Evolutionary conservation across 2,888 invertebrate genomes (phyloP).

Genomic region (Ornithoptera alexandrae): DNA sequence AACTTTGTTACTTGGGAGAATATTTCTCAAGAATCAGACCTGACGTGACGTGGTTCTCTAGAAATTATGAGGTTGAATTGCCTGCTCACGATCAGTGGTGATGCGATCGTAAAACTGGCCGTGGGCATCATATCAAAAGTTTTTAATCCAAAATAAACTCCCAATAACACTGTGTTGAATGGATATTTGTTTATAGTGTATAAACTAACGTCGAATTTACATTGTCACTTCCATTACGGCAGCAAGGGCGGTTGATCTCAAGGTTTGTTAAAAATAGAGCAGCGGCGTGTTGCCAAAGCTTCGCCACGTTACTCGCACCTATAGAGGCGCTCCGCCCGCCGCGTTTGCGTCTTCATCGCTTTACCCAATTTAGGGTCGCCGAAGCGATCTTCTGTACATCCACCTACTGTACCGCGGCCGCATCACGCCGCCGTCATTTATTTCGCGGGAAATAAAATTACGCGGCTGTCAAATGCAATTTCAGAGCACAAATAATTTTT

Average conservation of each 20-base stretch:
- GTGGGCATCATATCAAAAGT: too few relatives aligned
- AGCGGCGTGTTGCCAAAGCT: constrained; percentile 74
- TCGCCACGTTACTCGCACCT: constrained; percentile 57
- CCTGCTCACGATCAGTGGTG: too few relatives aligned
- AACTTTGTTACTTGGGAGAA: too few relatives aligned
- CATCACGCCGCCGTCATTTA: constrained; percentile 31
- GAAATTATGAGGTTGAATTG: too few relatives aligned
- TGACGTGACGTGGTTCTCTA: too few relatives aligned
- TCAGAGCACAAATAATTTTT: not conserved
- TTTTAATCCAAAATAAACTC: not conserved
- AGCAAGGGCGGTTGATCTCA: constrained; percentile 76
- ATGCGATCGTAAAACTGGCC: too few relatives aligned
- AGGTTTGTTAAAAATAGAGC: constrained; percentile 77
- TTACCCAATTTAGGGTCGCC: constrained; percentile 57
- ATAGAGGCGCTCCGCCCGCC: constrained; percentile 48
- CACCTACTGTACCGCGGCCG: constrained; percentile 21
- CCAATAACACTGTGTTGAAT: constrained; percentile 49
- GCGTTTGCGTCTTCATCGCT: constrained; percentile 46
- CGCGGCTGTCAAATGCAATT: not conserved
- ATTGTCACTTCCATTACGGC: constrained; percentile 54
- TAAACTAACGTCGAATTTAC: constrained; percentile 37
- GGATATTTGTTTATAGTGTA: constrained; percentile 44
- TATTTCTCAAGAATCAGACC: too few relatives aligned
- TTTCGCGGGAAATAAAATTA: constrained; percentile 16
- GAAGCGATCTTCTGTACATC: constrained; percentile 34